Evolutionary conservation across 2,797 vertebrate species (phyloP).

Genomic region (Loris lydekkerianus): DNA sequence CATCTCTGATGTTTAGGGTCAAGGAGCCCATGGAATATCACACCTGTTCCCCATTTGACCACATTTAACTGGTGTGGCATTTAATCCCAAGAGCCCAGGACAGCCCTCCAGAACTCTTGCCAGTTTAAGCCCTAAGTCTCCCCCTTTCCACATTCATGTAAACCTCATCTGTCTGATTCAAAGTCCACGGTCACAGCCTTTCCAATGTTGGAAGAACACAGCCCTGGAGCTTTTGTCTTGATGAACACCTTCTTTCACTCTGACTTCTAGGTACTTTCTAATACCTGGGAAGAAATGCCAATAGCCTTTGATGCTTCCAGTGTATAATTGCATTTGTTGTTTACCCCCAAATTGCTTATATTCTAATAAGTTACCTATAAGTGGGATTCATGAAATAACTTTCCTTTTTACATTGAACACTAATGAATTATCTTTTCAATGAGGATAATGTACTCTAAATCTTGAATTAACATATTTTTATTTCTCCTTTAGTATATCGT

Average conservation of each 20-base stretch:
- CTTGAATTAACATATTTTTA: not conserved
- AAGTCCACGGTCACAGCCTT: not conserved
- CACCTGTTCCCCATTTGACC: not conserved
- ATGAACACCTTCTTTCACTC: not conserved
- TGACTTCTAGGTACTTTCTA: slow-evolving; percentile 8
- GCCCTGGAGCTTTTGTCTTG: not conserved
- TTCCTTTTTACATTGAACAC: not conserved
- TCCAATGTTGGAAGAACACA: not conserved
- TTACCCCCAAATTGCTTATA: not conserved
- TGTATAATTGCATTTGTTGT: not conserved
- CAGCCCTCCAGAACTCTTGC: not conserved
- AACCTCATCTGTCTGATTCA: not conserved
- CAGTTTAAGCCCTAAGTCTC: not conserved
- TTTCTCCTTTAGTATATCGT: not conserved
- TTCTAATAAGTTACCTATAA: not conserved
- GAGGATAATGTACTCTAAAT: not conserved
- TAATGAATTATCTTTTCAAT: not conserved
- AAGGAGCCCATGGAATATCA: not conserved
- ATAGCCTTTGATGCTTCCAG: not conserved
- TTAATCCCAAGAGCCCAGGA: not conserved
- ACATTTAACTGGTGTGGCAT: too few species aligned
- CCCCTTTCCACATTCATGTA: not conserved
- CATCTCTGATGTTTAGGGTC: not conserved
- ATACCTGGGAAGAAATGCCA: not conserved
- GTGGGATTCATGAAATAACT: not conserved